These are phyloP conservation scores for Temnothorax longispinosus DNA, from an alignment of 1,140 invertebrate species.

Conservation along the genomic window DNA sequence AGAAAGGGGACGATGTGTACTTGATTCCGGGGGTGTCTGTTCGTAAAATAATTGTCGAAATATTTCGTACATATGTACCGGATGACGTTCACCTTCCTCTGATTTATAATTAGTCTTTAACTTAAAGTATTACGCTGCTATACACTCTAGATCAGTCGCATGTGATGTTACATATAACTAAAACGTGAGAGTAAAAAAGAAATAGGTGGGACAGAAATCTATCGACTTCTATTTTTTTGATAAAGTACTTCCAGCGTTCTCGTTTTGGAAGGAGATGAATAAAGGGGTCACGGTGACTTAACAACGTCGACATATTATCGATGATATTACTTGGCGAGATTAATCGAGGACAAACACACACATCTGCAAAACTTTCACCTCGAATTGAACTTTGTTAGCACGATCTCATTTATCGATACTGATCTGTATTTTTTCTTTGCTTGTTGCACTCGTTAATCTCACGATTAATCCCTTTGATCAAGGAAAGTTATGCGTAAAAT, in stretches of 20 bases:
- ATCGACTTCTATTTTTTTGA: conserved; percentile 1
- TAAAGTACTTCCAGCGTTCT: not conserved
- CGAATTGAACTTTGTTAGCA: not conserved
- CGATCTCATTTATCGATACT: conserved; percentile 6
- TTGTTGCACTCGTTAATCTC: conserved; percentile 11
- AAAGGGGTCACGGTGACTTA: not conserved
- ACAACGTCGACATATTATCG: not conserved
- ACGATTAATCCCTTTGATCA: not conserved
- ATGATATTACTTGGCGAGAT: not conserved
- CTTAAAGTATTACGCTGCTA: not conserved
- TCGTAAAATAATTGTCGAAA: not conserved
- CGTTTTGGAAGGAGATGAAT: not conserved
- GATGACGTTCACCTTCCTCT: not conserved
- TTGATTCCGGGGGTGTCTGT: not conserved
- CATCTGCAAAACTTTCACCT: conserved; percentile 31
- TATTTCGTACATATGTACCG: not conserved
- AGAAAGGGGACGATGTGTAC: not conserved
- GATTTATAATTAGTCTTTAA: not conserved
- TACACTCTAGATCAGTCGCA: not conserved
- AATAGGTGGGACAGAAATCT: not conserved
- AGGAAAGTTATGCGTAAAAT: not conserved
- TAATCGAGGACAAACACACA: not conserved
- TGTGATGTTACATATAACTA: not conserved
- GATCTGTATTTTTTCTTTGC: not conserved
- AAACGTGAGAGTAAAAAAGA: not conserved